phyloP scores from a whole-genome alignment of 2,797 vertebrate genomes.

The Linurgus olivaceus region DNA sequence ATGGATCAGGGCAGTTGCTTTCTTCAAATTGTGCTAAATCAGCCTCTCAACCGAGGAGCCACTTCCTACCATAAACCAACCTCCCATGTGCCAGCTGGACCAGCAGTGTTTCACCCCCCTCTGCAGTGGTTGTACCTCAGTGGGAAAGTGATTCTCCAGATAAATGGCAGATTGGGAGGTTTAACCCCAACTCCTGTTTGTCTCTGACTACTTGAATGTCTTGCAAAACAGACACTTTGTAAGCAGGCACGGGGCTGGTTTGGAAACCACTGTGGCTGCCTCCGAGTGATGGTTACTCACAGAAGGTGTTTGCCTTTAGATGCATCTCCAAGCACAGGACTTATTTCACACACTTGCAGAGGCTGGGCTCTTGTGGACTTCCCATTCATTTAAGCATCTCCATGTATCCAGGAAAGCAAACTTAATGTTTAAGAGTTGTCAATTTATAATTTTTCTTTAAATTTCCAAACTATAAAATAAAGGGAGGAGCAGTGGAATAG shows the following conservation, averaged over 20 bases:
- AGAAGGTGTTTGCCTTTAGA: background rate
- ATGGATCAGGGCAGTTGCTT: background rate
- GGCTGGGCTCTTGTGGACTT: background rate
- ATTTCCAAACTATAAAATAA: background rate
- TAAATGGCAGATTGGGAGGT: background rate
- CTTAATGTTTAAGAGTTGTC: background rate
- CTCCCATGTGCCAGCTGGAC: background rate
- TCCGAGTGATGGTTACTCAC: background rate
- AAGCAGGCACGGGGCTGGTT: background rate
- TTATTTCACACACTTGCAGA: background rate
- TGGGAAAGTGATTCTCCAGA: constrained; percentile 32
- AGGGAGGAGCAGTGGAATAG: background rate
- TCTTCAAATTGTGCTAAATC: background rate
- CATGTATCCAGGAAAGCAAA: background rate
- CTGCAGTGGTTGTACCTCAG: fast-evolving
- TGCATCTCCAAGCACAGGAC: background rate
- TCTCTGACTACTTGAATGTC: background rate
- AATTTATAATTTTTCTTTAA: background rate
- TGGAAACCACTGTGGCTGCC: background rate
- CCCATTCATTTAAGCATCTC: background rate
- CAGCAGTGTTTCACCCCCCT: background rate
- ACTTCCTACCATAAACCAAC: background rate
- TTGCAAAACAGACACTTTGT: constrained; percentile 40
- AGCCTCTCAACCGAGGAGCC: background rate
- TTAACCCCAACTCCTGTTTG: constrained; percentile 6